Base-by-base conservation (phyloP, 2,888 invertebrate genomes). In the Metallyticus violacea region DNA sequence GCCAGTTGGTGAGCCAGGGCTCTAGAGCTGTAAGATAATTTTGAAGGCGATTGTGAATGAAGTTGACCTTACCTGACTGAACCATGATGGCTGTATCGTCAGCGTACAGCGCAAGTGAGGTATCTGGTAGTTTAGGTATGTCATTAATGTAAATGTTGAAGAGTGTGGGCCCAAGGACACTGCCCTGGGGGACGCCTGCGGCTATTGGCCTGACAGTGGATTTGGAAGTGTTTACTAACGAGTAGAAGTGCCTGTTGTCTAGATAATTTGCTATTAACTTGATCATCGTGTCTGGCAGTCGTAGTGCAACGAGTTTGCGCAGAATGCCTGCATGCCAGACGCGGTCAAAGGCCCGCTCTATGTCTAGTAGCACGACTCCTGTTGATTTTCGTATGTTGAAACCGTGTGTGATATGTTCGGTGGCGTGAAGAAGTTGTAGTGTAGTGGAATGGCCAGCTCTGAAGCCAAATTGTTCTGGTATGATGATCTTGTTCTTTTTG, bases 391-490 rank as follows among this genome's bases (percentile, higher is more conserved):
- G 2, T 9, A 15, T 4, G 79, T 79, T 25, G 26, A 79, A 79
- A 9, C 27, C n/a, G 79, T 25, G 15, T 2, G 79, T 79, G 3
- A 79, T 79, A 15, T 79, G 79, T 6, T 79, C 79, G 15, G 26
- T 26, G 2, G 40, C 62, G 25, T 28, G n/a, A 22, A 29, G 6
- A 29, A 86, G 40, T 29, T 86, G 86, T 22, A 83, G 80, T 7
- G 81, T 29, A 27, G 81, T 82, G 28, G 81, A 30, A n/a, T n/a
- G n/a, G n/a, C 25, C 76, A 1, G 28, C 27, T 40, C 77, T 7
- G 15, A 85, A 86, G 9, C 82, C 86, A n/a, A 81, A 81, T 83
- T 86, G 86, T 28, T n/a, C n/a, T n/a, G n/a, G n/a, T n/a, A n/a
- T n/a, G n/a, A n/a, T n/a, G n/a, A n/a, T n/a, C n/a, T n/a, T n/a